Percentiles rank a stretch among this genome's conserved stretches.
These are phyloP conservation scores for Chaitophorus viminalis DNA, from an alignment of 2,888 invertebrate genomes.

Conservation along the genomic window DNA sequence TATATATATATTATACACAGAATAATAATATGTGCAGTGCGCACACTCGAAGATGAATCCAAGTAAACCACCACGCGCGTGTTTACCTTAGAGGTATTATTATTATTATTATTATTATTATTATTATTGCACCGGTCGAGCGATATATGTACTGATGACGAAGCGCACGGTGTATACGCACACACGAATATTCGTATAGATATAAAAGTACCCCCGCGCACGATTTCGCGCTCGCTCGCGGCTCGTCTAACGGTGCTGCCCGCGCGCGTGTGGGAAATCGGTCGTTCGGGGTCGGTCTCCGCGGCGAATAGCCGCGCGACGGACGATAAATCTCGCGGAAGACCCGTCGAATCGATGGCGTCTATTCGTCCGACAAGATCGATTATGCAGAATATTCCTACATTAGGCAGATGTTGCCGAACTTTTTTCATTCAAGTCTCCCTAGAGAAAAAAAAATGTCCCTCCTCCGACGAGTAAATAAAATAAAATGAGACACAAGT, in stretches of 20 bases:
- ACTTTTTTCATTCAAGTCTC: too few species aligned
- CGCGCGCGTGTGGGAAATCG: conserved; percentile 42
- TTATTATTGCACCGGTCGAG: background rate
- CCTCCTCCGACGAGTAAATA: too few species aligned
- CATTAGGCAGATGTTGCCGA: too few species aligned
- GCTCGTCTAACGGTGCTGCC: conserved; percentile 16
- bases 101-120: background rate
- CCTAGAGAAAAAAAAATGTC: too few species aligned
- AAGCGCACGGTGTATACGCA: background rate
- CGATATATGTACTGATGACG: background rate
- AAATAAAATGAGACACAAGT: too few species aligned
- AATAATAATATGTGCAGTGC: background rate
- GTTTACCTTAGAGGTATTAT: background rate
- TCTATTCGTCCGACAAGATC: background rate
- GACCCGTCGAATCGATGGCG: background rate
- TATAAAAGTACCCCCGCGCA: background rate
- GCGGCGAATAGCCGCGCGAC: background rate
- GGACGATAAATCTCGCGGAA: conserved; percentile 31
- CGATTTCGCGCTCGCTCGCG: conserved; percentile 14
- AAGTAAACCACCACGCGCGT: background rate
- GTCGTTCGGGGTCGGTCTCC: background rate
- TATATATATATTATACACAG: background rate
- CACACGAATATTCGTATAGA: too few species aligned
- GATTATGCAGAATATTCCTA: too few species aligned
- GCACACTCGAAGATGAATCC: background rate